These are phyloP conservation scores for Cheilosia scutellata DNA, from an alignment of 2,888 invertebrate species.

Conservation along the genomic window DNA sequence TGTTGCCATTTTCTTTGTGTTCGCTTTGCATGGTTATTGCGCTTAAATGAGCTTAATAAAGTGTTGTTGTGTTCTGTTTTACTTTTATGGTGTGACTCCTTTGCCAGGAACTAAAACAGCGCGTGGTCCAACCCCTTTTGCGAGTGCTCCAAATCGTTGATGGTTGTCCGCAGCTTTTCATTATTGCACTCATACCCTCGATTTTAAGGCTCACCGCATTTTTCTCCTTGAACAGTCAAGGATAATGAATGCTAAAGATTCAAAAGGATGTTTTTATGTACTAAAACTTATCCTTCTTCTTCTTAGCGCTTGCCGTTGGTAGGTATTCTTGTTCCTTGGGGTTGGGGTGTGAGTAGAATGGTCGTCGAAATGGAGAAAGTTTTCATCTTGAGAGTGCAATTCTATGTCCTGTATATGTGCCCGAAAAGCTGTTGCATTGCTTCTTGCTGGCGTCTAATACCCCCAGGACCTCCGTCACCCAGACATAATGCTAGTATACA, in stretches of 20 bases:
- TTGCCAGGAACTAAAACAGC: not conserved
- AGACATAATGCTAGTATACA: not conserved
- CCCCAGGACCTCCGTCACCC: not conserved
- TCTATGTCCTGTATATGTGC: constrained; percentile 51
- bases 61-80: constrained; percentile 60
- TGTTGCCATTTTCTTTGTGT: constrained; percentile 13
- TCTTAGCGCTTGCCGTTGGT: not conserved
- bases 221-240: constrained; percentile 64
- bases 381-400: constrained; percentile 65
- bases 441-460: constrained; percentile 9
- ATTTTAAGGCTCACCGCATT: constrained; percentile 43
- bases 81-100: constrained; percentile 26
- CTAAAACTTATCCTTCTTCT: constrained; percentile 49
- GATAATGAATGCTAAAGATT: constrained; percentile 69
- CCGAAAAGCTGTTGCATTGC: constrained; percentile 54
- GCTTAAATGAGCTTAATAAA: constrained; percentile 68
- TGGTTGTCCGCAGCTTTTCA: constrained; percentile 67
- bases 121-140: not conserved
- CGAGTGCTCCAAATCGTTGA: constrained; percentile 39
- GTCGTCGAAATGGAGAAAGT: constrained; percentile 49
- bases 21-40: constrained; percentile 62
- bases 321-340: not conserved
- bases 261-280: constrained; percentile 66
- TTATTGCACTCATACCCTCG: constrained; percentile 36
- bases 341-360: not conserved